Percentiles rank a stretch among this genome's conserved stretches.
Evolutionary conservation across 2,113 vertebrate genomes (phyloP).

Genomic region (Nicator chloris): DNA sequence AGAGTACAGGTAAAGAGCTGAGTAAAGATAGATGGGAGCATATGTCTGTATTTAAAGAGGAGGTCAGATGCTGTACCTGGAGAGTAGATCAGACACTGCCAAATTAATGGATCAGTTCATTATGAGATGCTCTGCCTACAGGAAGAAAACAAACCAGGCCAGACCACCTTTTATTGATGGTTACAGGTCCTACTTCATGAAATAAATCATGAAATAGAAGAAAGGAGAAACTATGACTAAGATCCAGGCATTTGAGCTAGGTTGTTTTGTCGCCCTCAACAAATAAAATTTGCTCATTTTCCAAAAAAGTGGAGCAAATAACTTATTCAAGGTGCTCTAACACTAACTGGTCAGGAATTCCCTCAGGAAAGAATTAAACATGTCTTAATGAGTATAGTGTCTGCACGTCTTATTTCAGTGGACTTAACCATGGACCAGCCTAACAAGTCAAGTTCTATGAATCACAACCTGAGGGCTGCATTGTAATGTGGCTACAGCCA

Average conservation of each 20-base stretch:
- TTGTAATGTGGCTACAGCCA: background rate
- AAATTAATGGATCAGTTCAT: background rate
- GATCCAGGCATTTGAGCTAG: background rate
- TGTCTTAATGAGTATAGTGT: background rate
- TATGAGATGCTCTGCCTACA: background rate
- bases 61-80: background rate
- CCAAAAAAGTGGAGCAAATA: background rate
- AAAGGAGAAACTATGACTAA: background rate
- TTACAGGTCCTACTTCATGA: background rate
- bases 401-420: background rate
- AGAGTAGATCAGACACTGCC: background rate
- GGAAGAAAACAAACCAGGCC: background rate
- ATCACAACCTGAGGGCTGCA: rapidly evolving
- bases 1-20: background rate
- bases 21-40: background rate
- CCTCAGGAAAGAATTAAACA: background rate
- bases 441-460: background rate
- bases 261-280: background rate
- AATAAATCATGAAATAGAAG: background rate
- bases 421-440: background rate
- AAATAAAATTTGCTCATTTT: background rate
- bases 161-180: background rate
- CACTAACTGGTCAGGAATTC: background rate
- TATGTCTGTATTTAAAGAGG: background rate
- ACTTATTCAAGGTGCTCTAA: background rate